These are phyloP conservation scores for Atlantisia rogersi DNA, from an alignment of 2,113 vertebrate species.

Conservation along the genomic window DNA sequence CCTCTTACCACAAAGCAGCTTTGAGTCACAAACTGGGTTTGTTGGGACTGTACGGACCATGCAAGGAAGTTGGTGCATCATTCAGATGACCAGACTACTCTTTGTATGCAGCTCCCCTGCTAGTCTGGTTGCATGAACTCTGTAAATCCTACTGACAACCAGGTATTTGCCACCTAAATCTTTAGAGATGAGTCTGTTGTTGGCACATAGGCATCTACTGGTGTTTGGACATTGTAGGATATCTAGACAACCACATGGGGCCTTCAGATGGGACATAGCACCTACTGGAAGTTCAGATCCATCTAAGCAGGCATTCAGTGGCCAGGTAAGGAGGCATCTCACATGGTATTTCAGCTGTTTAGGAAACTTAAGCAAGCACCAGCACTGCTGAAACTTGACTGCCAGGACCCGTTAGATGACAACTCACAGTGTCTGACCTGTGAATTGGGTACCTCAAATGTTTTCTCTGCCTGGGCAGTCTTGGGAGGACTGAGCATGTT, in stretches of 20 bases:
- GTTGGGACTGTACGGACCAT: neutral
- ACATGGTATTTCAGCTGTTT: neutral
- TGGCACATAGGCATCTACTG: neutral
- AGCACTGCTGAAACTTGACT: neutral
- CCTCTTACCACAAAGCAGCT: neutral
- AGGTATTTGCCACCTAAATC: neutral
- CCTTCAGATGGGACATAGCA: neutral
- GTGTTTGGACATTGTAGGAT: neutral
- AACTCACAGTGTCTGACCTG: neutral
- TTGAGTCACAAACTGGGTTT: neutral
- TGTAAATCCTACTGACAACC: neutral
- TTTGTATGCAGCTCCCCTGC: neutral
- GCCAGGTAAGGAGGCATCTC: neutral
- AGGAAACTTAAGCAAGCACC: neutral
- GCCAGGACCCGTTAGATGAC: neutral
- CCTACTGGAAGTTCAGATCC: neutral
- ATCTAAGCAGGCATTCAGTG: neutral
- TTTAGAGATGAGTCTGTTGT: neutral
- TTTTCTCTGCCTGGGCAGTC: neutral
- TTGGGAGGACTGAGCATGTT: neutral
- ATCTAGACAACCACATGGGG: neutral
- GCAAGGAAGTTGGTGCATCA: neutral
- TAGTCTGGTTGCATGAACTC: neutral
- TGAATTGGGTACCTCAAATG: neutral
- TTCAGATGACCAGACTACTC: neutral